Conservation (phyloP, 1,140 invertebrate genomes). For the Panagrolaimus sp. region DNA sequence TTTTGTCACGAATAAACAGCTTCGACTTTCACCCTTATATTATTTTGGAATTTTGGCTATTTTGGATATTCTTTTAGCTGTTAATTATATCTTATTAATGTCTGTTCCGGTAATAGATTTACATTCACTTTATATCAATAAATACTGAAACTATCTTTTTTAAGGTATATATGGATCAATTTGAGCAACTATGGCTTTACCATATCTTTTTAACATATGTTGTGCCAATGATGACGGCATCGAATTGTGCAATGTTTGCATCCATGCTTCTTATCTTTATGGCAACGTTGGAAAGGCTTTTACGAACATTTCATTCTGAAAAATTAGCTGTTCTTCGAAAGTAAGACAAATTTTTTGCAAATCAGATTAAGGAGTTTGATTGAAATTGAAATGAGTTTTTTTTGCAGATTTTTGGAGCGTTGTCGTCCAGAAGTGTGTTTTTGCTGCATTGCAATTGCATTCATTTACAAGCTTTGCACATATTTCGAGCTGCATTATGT, state of each 20-base stretch:
- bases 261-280: constrained; percentile 53
- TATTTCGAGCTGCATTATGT: constrained; percentile 51
- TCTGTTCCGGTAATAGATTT: constrained; percentile 44
- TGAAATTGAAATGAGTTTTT: constrained; percentile 17
- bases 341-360: constrained; percentile 29
- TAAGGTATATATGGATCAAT: constrained; percentile 52
- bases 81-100: constrained; percentile 56
- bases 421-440: constrained; percentile 41
- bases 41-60: constrained; percentile 56
- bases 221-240: constrained; percentile 48
- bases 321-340: constrained; percentile 34
- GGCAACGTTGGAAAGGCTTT: constrained; percentile 51
- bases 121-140: no score
- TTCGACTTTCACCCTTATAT: constrained; percentile 48
- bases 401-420: constrained; percentile 48
- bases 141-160: constrained; percentile 12
- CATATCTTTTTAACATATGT: constrained; percentile 49
- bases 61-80: constrained; percentile 49
- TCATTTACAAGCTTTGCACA: constrained; percentile 50
- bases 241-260: constrained; percentile 50
- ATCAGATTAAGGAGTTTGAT: not conserved
- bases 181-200: constrained; percentile 44
- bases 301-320: constrained; percentile 46
- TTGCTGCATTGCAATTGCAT: constrained; percentile 33
- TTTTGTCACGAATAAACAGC: constrained; percentile 41